Base-by-base conservation (phyloP, 2,113 vertebrate species). In the Malurus cyaneus region DNA sequence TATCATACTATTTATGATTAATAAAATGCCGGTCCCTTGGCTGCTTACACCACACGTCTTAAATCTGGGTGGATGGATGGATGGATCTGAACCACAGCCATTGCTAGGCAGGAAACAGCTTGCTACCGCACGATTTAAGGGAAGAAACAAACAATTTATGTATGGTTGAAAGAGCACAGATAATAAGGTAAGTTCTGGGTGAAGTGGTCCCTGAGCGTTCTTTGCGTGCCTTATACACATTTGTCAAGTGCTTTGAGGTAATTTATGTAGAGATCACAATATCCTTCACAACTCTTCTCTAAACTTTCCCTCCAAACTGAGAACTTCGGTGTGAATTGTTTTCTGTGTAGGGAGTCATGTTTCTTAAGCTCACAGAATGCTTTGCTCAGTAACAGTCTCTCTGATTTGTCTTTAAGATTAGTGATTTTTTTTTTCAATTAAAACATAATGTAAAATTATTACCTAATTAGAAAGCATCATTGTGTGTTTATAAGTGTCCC, bases 391-490 rank as follows among this genome's bases (percentile, higher is more conserved):
- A 86, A 31, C 56, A 73, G 41, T 73, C 28, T n/a, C 34, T 92
- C 70, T 74, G 60, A 49, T 89, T 93, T 89, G 50, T 72, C 71
- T 32, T 69, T 49, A 87, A 64, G 52, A 64, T 62, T 13, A 79
- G 49, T 65, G 73, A 28, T 46, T 52, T 52, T 67, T 76, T 72
- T 50, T 76, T 39, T 12, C 53, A 65, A 4, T 92, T 85, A 94
- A 90, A 95, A 52, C 44, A 73, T 70, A 80, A 89, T 86, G 34
- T 67, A 80, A 82, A 91, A 93, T 65, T 86, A 86, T 79, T 80
- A 36, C 41, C 71, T 49, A 60, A 86, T 77, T 96, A 96, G 92
- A 86, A 92, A 57, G 53, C 64, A 71, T 93, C 82, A 78, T 60
- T 88, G 21, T 88, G 18, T 92, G 47, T 90, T 94, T 70, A 18